These are phyloP conservation scores for Leucoptera coffeella DNA, from an alignment of 2,888 invertebrate species.

Conservation along the genomic window DNA sequence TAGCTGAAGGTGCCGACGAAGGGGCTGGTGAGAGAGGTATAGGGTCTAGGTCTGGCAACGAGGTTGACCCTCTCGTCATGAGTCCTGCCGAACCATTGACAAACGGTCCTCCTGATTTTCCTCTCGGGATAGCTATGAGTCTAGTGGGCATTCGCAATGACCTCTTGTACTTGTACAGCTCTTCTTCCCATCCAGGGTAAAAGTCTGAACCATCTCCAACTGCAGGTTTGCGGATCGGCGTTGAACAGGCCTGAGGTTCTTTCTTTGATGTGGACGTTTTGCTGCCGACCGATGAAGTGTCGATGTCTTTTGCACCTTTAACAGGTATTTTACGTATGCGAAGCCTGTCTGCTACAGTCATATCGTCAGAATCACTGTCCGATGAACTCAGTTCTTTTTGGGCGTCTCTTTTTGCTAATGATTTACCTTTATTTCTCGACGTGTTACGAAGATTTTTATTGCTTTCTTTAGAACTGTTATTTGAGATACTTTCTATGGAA, in stretches of 20 bases:
- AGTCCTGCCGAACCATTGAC: constrained; percentile 20
- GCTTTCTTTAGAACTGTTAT: not conserved
- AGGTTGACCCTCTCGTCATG: constrained; percentile 63
- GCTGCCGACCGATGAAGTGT: too few relatives aligned
- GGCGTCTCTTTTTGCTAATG: constrained; percentile 16
- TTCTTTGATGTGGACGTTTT: constrained; percentile 15
- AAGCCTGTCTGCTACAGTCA: constrained; percentile 33
- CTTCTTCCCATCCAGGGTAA: constrained; percentile 77
- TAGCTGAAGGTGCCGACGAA: constrained; percentile 53
- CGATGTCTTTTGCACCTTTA: too few relatives aligned
- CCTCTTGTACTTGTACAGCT: constrained; percentile 74
- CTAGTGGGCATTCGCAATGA: constrained; percentile 76
- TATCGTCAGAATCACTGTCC: constrained; percentile 32
- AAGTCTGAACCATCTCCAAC: constrained; percentile 68
- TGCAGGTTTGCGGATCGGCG: constrained; percentile 48
- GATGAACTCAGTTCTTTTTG: constrained; percentile 24
- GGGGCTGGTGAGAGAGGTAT: constrained; percentile 65
- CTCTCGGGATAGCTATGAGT: constrained; percentile 72
- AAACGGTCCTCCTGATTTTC: constrained; percentile 51
- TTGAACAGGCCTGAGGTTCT: constrained; percentile 23
- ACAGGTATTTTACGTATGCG: constrained; percentile 39
- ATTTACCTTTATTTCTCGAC: constrained; percentile 22
- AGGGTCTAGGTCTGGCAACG: constrained; percentile 72
- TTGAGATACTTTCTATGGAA: constrained; percentile 13
- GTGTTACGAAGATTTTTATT: too few relatives aligned